phyloP scores from a whole-genome alignment of 37 sponge, comb jelly and placozoan species.

The Halisarca cf. caerulea region DNA sequence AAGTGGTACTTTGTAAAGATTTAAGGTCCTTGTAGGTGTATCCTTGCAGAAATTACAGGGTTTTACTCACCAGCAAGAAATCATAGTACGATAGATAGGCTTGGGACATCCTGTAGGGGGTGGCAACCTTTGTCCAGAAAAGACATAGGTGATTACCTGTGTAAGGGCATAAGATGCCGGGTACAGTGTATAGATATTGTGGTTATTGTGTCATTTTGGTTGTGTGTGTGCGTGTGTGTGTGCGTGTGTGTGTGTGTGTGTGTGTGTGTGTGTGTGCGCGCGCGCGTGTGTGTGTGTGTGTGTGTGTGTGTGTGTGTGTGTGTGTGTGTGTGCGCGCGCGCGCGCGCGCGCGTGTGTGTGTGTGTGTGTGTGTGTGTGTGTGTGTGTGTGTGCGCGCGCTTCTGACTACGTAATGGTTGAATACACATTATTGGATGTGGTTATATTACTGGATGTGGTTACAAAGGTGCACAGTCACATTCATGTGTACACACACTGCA shows the following conservation, averaged over 20 bases:
- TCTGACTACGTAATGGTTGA: not conserved
- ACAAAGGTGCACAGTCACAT: not conserved
- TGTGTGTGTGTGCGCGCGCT: constrained; percentile 16
- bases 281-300: not conserved
- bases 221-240: not conserved
- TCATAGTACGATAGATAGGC: not conserved
- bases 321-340: not conserved
- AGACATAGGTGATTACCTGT: not conserved
- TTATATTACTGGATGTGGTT: not conserved
- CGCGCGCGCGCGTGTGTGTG: not conserved
- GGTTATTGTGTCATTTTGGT: too few relatives aligned
- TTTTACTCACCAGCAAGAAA: constrained; percentile 24
- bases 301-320: constrained; percentile 2
- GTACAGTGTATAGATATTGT: too few relatives aligned
- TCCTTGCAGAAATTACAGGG: not conserved
- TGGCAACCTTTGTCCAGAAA: constrained; percentile 7
- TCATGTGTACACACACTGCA: not conserved
- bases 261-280: not conserved
- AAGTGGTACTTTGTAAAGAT: too few relatives aligned
- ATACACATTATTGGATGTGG: not conserved
- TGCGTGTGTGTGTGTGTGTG: not conserved
- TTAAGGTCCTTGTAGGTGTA: too few relatives aligned
- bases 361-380: not conserved
- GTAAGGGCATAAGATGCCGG: too few relatives aligned
- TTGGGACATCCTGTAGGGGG: constrained; percentile 25